A percentile compares a stretch with the other conserved stretches of the same genome.
These are phyloP conservation scores for Celastrina argiolus DNA, from an alignment of 2,888 invertebrate species.

Conservation along the genomic window DNA sequence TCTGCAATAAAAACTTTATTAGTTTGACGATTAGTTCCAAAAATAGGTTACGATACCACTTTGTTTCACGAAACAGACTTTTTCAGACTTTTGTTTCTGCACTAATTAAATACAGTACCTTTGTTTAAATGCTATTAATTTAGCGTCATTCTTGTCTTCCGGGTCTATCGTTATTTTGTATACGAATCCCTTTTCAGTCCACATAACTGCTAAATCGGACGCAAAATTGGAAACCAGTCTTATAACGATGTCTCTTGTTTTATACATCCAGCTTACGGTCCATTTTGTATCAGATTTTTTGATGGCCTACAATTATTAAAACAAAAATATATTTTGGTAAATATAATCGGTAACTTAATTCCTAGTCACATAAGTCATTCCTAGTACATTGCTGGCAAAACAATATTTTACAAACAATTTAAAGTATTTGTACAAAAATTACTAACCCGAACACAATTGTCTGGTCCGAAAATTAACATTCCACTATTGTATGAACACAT, in stretches of 20 bases:
- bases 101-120: conserved; percentile 53
- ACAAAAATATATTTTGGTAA: background rate
- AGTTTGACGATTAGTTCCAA: too few species aligned
- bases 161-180: conserved; percentile 51
- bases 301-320: conserved; percentile 44
- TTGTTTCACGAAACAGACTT: too few species aligned
- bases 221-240: conserved; percentile 51
- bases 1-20: conserved; percentile 40
- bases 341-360: background rate
- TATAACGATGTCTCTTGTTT: conserved; percentile 43
- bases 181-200: conserved; percentile 54
- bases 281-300: conserved; percentile 57
- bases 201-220: conserved; percentile 52
- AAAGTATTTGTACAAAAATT: background rate
- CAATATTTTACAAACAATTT: background rate
- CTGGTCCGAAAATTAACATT: conserved; percentile 62
- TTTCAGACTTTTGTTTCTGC: too few species aligned
- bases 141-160: conserved; percentile 53
- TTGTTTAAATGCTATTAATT: conserved; percentile 53
- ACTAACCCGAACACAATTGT: conserved; percentile 55
- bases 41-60: too few species aligned
- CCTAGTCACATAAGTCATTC: too few species aligned
- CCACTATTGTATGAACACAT: conserved; percentile 59
- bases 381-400: background rate
- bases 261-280: conserved; percentile 51